A percentile compares a stretch with the other conserved stretches of the same genome.
Conservation (phyloP, 2,113 vertebrate species). For the Oncorhynchus clarkii region DNA sequence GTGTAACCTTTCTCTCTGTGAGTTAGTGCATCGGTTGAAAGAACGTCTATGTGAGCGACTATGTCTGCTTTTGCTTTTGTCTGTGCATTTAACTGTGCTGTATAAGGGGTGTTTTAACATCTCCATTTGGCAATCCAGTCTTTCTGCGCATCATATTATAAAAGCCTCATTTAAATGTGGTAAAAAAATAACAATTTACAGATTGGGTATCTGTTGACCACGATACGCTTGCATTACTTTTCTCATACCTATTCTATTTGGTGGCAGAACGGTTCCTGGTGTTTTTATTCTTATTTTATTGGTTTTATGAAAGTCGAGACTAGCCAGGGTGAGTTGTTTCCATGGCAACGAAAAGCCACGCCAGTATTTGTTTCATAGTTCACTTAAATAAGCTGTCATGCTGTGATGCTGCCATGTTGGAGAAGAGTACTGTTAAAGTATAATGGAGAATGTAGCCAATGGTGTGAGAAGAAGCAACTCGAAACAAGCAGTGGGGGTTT, state of each 20-base stretch:
- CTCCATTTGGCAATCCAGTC: background rate
- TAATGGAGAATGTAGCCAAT: background rate
- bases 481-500: background rate
- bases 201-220: no score
- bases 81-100: background rate
- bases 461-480: background rate
- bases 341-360: no score
- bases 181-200: no score
- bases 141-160: background rate
- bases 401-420: background rate
- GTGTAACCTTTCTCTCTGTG: background rate
- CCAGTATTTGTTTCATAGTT: background rate
- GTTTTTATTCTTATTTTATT: no score
- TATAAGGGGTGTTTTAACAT: background rate
- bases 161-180: no score
- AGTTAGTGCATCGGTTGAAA: background rate
- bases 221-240: no score
- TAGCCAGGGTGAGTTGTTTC: no score
- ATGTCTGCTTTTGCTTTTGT: slow-evolving; percentile 15
- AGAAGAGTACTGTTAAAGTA: no score
- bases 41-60: slow-evolving; percentile 13
- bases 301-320: no score
- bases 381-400: background rate
- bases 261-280: no score
- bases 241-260: no score